Base-by-base conservation (phyloP, 35 echinoderm and acorn worm species). In the Apostichopus parvimensis region DNA sequence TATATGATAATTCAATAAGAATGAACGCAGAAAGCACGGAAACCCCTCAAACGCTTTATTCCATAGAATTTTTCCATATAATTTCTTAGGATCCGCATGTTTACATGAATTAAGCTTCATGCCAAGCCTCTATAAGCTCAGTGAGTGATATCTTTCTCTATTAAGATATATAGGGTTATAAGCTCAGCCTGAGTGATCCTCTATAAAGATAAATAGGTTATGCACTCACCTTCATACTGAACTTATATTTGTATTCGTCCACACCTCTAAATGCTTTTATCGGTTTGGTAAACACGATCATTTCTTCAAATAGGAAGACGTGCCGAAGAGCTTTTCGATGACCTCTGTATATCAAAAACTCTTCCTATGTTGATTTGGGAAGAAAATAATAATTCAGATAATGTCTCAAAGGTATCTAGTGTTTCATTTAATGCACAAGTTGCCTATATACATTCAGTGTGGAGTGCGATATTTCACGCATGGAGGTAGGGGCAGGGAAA, bases 291-390 rank as follows among this genome's bases (percentile, higher is more conserved):
- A 95, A 98, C 9, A 98, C 59, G 11, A 98, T 80, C 84, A 95
- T 90, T 62, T 98, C 96, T 81, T 98, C 94, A 94, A 94, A 98
- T 0, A 98, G 94, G 79, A 98, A 98, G 10, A 94, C 92, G 24
- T 98, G 96, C 4, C 96, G 92, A 4, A 94, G 80, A 56, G 91
- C 95, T 87, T 98, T 98, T 17, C 92, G 87, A 76, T 93, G 88
- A 2, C 96, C 96, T 83, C 94, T 72, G 84, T 98, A 98, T 10
- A 98, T 94, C 52, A 95, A 68, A 78, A 98, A 98, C 62, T 95
- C 94, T 89, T 93, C 94, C 94, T 95, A 61, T 61, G 12, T 45
- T 45, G 94, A 56, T 45, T 53, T 1, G 86, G 14, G 53, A 10
- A 87, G 21, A 82, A 82, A 28, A 80, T 22, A 68, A 68, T 7